Conservation (phyloP, 2,113 vertebrate genomes). For the Sinocyclocheilus anophthalmus region DNA sequence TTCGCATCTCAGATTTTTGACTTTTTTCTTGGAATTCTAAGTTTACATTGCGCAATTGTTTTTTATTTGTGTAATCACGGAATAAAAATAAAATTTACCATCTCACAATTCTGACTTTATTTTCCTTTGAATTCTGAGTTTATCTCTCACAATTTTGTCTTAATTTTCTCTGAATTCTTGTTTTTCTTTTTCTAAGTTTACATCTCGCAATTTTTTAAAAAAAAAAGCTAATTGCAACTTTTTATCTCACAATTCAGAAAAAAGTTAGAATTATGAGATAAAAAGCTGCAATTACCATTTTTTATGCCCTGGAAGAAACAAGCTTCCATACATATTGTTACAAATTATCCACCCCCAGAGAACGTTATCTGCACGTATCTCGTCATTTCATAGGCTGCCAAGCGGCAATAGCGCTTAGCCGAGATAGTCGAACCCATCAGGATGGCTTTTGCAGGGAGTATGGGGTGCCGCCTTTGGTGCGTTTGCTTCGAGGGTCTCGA, state of each 20-base stretch:
- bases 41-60: no score
- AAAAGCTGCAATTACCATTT: no score
- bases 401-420: conserved; percentile 75
- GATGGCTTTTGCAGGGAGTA: conserved; percentile 76
- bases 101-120: background rate
- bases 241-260: background rate
- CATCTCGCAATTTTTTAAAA: no score
- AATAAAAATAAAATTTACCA: background rate
- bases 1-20: no score
- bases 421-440: conserved; percentile 73
- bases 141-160: background rate
- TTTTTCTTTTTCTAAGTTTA: no score
- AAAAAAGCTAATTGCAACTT: no score
- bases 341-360: background rate
- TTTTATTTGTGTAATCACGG: no score
- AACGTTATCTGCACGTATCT: conserved; percentile 4
- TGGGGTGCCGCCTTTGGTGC: conserved; percentile 75
- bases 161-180: no score
- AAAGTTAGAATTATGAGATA: no score
- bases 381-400: conserved; percentile 62
- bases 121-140: background rate
- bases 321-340: conserved; percentile 8
- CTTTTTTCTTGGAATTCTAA: background rate
- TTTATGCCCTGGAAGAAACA: no score
- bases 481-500: conserved; percentile 68